Evolutionary conservation across 2,888 invertebrate genomes (phyloP).

Genomic region (Dioctria rufipes): DNA sequence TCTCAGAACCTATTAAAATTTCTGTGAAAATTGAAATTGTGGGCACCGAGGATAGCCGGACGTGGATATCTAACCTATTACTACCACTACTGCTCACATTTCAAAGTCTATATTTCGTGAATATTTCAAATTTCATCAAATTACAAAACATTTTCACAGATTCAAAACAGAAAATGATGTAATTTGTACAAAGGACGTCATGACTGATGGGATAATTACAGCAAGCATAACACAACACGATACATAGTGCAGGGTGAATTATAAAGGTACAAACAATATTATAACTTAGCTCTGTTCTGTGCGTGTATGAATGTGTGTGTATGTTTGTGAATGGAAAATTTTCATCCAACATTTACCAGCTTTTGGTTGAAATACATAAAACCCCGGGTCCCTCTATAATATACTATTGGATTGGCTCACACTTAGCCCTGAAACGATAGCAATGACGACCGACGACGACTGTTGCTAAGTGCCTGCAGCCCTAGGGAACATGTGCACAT

Average conservation of each 20-base stretch:
- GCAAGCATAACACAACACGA: neutral
- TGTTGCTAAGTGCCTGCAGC: slow-evolving; percentile 16
- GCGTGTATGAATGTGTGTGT: neutral
- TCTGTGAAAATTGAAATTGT: no score
- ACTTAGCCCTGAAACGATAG: neutral
- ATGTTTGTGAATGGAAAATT: neutral
- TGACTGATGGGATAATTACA: slow-evolving; percentile 7
- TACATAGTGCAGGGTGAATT: neutral
- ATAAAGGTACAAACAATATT: neutral
- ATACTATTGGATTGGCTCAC: no score
- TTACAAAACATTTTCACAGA: no score
- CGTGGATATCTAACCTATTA: no score
- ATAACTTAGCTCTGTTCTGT: no score
- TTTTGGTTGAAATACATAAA: neutral
- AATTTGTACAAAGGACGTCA: neutral
- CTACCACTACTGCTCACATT: no score
- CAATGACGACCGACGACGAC: neutral
- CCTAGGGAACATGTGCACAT: slow-evolving; percentile 18
- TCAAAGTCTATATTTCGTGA: no score
- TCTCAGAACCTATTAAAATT: no score
- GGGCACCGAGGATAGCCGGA: no score
- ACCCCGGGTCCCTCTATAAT: neutral
- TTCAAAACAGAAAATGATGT: neutral
- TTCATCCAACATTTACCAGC: neutral
- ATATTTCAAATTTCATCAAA: no score